These are phyloP conservation scores for Hylaeus anthracinus DNA, from an alignment of 1,140 invertebrate genomes.

Conservation along the genomic window DNA sequence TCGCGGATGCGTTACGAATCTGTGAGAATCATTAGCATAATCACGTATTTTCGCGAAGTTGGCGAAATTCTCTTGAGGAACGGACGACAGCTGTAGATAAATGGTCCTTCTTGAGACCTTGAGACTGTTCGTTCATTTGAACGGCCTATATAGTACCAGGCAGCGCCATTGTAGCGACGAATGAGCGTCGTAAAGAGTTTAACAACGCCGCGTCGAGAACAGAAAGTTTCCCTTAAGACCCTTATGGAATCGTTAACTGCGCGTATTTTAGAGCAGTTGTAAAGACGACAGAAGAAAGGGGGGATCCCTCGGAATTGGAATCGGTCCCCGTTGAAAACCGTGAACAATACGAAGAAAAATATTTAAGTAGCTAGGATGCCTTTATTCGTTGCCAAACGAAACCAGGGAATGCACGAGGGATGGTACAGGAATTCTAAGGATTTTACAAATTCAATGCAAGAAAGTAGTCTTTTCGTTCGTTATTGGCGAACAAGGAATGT, in stretches of 20 bases:
- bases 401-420: neutral
- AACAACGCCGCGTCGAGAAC: conserved; percentile 66
- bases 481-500: no score
- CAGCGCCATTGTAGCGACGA: conserved; percentile 72
- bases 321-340: conserved; percentile 35
- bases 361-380: neutral
- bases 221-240: conserved; percentile 69
- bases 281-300: conserved; percentile 55
- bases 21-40: conserved; percentile 57
- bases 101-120: conserved; percentile 65
- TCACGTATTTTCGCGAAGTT: conserved; percentile 57
- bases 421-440: no score
- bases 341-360: conserved; percentile 18
- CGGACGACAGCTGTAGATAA: conserved; percentile 67
- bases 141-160: conserved; percentile 62
- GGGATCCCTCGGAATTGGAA: conserved; percentile 56
- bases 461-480: no score
- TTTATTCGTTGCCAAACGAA: neutral
- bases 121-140: conserved; percentile 63
- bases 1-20: neutral
- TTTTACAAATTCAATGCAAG: no score
- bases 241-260: conserved; percentile 73
- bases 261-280: conserved; percentile 70
- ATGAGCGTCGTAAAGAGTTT: conserved; percentile 75
- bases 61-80: conserved; percentile 54